Conservation (phyloP, 2,888 invertebrate genomes). For the Melinopterus prodromus region DNA sequence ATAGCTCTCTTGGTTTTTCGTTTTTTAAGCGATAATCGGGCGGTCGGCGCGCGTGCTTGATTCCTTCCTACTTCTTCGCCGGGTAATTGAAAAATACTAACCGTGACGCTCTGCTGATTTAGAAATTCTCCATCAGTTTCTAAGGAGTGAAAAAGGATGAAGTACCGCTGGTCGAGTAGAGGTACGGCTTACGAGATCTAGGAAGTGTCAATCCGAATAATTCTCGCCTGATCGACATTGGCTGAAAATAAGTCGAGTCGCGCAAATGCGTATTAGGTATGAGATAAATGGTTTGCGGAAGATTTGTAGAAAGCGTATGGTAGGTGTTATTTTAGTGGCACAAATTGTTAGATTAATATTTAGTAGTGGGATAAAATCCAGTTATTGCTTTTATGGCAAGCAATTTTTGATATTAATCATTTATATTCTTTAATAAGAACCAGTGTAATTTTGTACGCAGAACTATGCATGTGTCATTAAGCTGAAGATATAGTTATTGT, state of each 20-base stretch:
- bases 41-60: neutral
- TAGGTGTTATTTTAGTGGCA: too few relatives aligned
- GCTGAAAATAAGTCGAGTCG: neutral
- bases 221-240: neutral
- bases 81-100: neutral
- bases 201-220: neutral
- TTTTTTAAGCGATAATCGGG: neutral
- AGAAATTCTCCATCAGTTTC: neutral
- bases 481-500: too few relatives aligned
- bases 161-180: neutral
- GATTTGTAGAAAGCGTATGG: neutral
- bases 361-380: too few relatives aligned
- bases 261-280: neutral
- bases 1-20: neutral
- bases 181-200: neutral
- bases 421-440: too few relatives aligned
- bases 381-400: too few relatives aligned
- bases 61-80: neutral
- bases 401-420: too few relatives aligned
- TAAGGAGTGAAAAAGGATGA: neutral
- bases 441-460: too few relatives aligned
- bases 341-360: too few relatives aligned
- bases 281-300: neutral
- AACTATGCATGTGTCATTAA: too few relatives aligned
- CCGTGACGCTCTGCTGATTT: neutral